A percentile compares a stretch with the other conserved stretches of the same genome.
These are phyloP conservation scores for Intellagama lesueurii DNA, from an alignment of 2,797 vertebrate genomes.

Conservation along the genomic window DNA sequence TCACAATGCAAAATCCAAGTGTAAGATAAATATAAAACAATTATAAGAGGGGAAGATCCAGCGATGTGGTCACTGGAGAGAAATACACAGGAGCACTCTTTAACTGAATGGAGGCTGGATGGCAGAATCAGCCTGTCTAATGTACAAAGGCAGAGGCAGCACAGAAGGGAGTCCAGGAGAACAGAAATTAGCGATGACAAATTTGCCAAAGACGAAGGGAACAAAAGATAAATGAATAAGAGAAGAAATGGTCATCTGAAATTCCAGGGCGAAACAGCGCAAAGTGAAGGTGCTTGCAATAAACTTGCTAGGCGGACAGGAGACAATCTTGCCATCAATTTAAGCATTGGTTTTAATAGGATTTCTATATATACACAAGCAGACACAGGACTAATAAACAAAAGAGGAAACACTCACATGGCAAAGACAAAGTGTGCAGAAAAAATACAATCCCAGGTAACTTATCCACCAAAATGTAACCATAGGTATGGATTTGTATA, in stretches of 20 bases:
- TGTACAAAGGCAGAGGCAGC: neutral
- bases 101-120: neutral
- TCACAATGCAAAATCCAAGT: too few species aligned
- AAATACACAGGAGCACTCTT: neutral
- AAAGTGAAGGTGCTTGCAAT: neutral
- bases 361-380: neutral
- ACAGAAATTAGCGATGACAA: neutral
- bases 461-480: neutral
- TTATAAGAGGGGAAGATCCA: too few species aligned
- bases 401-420: neutral
- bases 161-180: neutral
- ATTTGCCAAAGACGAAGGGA: neutral
- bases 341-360: neutral
- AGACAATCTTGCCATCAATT: neutral
- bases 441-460: neutral
- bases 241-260: neutral
- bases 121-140: neutral
- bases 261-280: neutral
- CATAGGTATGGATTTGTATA: neutral
- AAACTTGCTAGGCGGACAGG: neutral
- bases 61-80: neutral
- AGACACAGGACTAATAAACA: neutral
- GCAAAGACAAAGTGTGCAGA: neutral
- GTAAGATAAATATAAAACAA: too few species aligned
- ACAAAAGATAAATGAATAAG: neutral